Percentiles rank a stretch among this genome's conserved stretches.
Evolutionary conservation across 1,140 invertebrate species (phyloP).

Genomic region (Drosophila busckii): DNA sequence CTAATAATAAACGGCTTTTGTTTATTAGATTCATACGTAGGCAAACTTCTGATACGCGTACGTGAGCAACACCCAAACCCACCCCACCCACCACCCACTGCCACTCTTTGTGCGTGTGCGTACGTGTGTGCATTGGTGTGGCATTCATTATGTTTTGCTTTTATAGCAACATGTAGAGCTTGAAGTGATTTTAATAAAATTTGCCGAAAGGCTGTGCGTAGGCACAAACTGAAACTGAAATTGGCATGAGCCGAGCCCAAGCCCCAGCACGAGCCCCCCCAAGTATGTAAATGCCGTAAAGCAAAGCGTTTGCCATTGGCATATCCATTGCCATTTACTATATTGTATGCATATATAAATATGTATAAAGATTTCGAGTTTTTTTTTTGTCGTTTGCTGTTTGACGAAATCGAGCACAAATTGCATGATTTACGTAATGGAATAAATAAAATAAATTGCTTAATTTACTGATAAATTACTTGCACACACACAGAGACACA

Average conservation of each 20-base stretch:
- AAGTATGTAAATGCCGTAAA: constrained; percentile 64
- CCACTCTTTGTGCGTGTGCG: constrained; percentile 6
- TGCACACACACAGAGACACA: constrained; percentile 47
- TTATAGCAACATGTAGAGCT: constrained; percentile 32
- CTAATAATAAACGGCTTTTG: constrained; percentile 76
- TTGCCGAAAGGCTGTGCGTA: constrained; percentile 67
- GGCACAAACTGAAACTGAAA: constrained; percentile 29
- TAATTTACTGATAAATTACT: constrained; percentile 79
- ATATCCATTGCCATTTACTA: too few relatives aligned
- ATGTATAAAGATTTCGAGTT: too few relatives aligned
- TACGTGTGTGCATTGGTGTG: constrained; percentile 24
- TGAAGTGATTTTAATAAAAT: constrained; percentile 76
- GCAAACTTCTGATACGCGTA: constrained; percentile 31
- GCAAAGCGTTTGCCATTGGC: constrained; percentile 64
- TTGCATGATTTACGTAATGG: constrained; percentile 78
- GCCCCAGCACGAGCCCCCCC: too few relatives aligned
- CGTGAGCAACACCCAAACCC: too few relatives aligned
- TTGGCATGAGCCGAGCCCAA: not conserved
- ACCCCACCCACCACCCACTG: too few relatives aligned
- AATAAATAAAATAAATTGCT: constrained; percentile 79
- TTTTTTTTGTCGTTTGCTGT: constrained; percentile 41
- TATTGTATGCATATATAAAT: too few relatives aligned
- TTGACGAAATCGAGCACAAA: constrained; percentile 74
- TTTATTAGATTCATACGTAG: constrained; percentile 73
- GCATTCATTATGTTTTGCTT: constrained; percentile 62